Base-by-base conservation (phyloP, 2,888 invertebrate genomes). In the Sarcophaga caerulescens region DNA sequence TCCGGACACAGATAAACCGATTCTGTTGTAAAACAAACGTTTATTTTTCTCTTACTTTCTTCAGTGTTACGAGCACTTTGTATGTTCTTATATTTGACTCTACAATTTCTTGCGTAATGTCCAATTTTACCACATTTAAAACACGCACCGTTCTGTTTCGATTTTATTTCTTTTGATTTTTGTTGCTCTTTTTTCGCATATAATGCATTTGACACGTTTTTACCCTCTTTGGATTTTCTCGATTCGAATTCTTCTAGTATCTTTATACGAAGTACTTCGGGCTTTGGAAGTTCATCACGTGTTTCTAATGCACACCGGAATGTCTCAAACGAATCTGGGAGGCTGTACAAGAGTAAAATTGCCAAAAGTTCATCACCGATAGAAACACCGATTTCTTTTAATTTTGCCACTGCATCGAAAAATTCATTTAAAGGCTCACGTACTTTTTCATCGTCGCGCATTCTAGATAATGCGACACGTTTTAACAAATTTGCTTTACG, bases 401-500 rank as follows among this genome's bases (percentile, higher is more conserved):
- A 75, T 84, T 91, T 92, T 65, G 90, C 90, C 12, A 93, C 90
- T 3, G 89, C 87, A 23, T 92, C 91, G 77, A 92, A 91, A 80
- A 93, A 92, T 19, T 88, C 89, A 52, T 88, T 88, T 4, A 92
- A 69, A 85, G 92, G 92, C 14, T 90, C 89, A 19, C 90, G 88
- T 25, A 92, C 89, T 76, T 92, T 91, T 3, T 81, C 88, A 1
- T 88, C 89, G 21, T 92, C 90, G 19, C 76, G 63, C 92, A 93
- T 92, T 52, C 89, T 89, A 11, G 90, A 90, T 6, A 92, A 77
- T 4, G 90, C 89, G 4, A 93, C 85, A 59, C 90, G 88, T 73
- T 93, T 93, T n/a, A 93, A 81, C 5, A 93, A 83, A 4, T 91
- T 92, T 0, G 92, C 93, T 81, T 93, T 93, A 59, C 91, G 85